These are phyloP conservation scores for Ochropleura leucogaster DNA, from an alignment of 2,888 invertebrate species.

Conservation along the genomic window DNA sequence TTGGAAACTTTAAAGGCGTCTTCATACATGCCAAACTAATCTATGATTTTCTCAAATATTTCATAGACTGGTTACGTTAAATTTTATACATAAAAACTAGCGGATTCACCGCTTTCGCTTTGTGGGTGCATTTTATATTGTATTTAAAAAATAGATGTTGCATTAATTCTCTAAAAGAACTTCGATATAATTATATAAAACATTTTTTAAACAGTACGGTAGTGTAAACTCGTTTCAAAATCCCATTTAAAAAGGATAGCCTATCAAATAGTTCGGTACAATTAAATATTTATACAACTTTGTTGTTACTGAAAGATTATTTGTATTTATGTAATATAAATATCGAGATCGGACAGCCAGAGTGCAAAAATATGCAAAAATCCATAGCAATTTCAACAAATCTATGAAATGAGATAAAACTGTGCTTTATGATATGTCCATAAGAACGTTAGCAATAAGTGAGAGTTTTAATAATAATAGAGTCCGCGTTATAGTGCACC, in stretches of 20 bases:
- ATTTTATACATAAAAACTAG: constrained; percentile 54
- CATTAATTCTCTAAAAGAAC: not conserved
- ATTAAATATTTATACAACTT: not conserved
- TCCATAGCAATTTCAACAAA: not conserved
- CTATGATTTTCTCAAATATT: constrained; percentile 44
- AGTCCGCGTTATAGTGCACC: not conserved
- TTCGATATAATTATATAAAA: not conserved
- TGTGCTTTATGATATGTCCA: not conserved
- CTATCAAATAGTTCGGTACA: not conserved
- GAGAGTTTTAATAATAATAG: not conserved
- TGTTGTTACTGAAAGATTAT: not conserved
- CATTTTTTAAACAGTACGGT: not conserved
- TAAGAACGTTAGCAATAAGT: not conserved
- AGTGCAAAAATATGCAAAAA: not conserved
- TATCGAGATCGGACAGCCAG: not conserved
- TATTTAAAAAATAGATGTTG: not conserved
- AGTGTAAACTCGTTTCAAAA: not conserved
- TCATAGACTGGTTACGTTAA: constrained; percentile 38
- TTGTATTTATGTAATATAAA: not conserved
- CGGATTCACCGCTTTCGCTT: constrained; percentile 21
- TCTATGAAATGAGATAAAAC: not conserved
- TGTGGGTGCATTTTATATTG: constrained; percentile 44
- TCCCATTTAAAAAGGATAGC: not conserved
- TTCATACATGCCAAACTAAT: constrained; percentile 30
- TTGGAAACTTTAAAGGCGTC: constrained; percentile 33